Conservation (phyloP, 2,888 invertebrate genomes). For the Cactoblastis cactorum region DNA sequence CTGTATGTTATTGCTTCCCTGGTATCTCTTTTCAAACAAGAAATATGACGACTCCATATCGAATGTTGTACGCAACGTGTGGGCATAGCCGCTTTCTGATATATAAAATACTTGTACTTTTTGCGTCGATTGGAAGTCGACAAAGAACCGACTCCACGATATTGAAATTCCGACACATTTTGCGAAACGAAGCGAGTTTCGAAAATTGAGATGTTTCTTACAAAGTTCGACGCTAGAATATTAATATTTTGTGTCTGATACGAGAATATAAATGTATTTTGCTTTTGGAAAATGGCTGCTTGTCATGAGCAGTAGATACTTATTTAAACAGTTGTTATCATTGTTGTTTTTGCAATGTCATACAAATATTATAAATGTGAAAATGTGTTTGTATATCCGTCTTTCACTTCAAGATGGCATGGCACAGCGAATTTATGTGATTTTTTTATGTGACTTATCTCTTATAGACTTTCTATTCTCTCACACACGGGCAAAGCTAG, state of each 20-base stretch:
- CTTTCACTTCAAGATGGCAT: too few species aligned
- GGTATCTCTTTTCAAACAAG: constrained; percentile 15
- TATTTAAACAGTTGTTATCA: background rate
- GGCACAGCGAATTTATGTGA: too few species aligned
- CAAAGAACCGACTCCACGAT: constrained; percentile 7
- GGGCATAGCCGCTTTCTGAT: constrained; percentile 18
- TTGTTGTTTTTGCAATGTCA: background rate
- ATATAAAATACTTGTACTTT: constrained; percentile 46
- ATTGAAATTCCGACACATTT: constrained; percentile 14
- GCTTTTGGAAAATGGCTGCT: background rate
- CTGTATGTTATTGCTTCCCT: constrained; percentile 1
- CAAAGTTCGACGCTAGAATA: constrained; percentile 10
- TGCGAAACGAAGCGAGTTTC: constrained; percentile 10
- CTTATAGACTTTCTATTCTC: too few species aligned
- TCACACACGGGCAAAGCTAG: too few species aligned
- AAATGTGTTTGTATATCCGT: too few species aligned
- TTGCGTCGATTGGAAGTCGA: constrained; percentile 25
- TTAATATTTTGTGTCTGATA: background rate
- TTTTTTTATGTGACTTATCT: too few species aligned
- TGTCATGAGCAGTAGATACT: background rate
- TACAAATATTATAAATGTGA: too few species aligned
- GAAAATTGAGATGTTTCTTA: constrained; percentile 12
- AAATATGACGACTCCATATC: constrained; percentile 24
- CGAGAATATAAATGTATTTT: background rate
- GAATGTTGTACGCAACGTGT: background rate